These are phyloP conservation scores for Brachionus sp. DNA, from an alignment of 1,140 invertebrate species.

Conservation along the genomic window DNA sequence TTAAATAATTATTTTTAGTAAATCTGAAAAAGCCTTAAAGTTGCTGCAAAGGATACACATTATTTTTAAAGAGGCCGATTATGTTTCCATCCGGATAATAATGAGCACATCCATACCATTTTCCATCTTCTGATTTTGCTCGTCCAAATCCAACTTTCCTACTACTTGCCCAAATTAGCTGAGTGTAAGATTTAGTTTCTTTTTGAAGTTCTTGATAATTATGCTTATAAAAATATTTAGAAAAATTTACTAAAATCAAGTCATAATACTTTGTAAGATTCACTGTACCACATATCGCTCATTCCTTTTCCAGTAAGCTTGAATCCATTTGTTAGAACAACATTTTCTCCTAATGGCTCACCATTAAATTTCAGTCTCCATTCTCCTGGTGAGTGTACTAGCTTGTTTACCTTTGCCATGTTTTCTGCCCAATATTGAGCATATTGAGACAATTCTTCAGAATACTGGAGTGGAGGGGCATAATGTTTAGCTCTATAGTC, in stretches of 20 bases:
- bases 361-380: slow-evolving; percentile 9
- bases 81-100: slow-evolving; percentile 75
- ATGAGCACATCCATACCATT: slow-evolving; percentile 69
- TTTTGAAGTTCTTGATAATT: slow-evolving; percentile 42
- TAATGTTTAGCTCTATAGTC: slow-evolving; percentile 66
- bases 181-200: slow-evolving; percentile 74
- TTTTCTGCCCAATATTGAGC: slow-evolving; percentile 78
- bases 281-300: slow-evolving; percentile 41
- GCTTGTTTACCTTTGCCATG: slow-evolving; percentile 66
- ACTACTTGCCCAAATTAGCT: slow-evolving; percentile 80
- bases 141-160: slow-evolving; percentile 76
- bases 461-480: slow-evolving; percentile 66
- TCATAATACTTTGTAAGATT: slow-evolving; percentile 16
- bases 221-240: background rate
- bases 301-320: slow-evolving; percentile 37
- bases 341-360: slow-evolving; percentile 41
- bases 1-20: background rate
- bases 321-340: slow-evolving; percentile 39
- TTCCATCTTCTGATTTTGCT: slow-evolving; percentile 69
- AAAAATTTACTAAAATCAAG: background rate
- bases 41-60: slow-evolving; percentile 68
- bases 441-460: slow-evolving; percentile 60
- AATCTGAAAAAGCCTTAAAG: background rate
- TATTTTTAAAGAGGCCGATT: slow-evolving; percentile 70
- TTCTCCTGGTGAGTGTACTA: slow-evolving; percentile 65